phyloP scores from a whole-genome alignment of 2,888 invertebrate genomes.

The Epirrhoe tristata region DNA sequence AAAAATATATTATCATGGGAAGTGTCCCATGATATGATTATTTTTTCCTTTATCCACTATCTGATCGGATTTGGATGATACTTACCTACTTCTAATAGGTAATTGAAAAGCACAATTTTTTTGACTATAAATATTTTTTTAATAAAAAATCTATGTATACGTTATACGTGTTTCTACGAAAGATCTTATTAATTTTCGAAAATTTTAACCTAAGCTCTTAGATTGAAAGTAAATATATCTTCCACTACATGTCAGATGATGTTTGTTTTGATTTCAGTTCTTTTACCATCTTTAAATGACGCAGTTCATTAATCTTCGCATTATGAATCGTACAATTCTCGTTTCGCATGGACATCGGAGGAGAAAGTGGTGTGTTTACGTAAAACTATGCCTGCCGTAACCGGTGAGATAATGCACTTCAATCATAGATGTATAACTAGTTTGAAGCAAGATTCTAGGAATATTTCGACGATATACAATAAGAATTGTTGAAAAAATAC shows the following conservation, averaged over 20 bases:
- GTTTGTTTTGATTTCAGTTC: not conserved
- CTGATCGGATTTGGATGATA: no score
- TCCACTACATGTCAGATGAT: not conserved
- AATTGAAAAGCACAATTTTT: no score
- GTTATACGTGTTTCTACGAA: no score
- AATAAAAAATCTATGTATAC: no score
- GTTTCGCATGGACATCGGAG: conserved; percentile 53
- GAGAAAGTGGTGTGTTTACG: conserved; percentile 68
- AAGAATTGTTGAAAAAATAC: no score
- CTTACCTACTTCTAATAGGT: no score
- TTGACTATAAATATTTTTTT: no score
- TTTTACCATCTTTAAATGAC: not conserved
- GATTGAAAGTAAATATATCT: not conserved
- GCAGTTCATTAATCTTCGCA: conserved; percentile 8
- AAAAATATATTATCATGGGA: no score
- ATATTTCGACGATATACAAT: not conserved
- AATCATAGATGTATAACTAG: conserved; percentile 16
- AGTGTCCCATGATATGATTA: no score
- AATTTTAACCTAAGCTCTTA: not conserved
- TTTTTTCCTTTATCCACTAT: no score
- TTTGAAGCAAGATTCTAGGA: conserved; percentile 6
- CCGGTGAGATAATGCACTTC: conserved; percentile 49
- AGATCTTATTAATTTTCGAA: not conserved
- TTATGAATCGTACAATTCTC: conserved; percentile 24
- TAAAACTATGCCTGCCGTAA: conserved; percentile 57